Conservation (phyloP, 2,113 vertebrate genomes). For the Hydropotes inermis region DNA sequence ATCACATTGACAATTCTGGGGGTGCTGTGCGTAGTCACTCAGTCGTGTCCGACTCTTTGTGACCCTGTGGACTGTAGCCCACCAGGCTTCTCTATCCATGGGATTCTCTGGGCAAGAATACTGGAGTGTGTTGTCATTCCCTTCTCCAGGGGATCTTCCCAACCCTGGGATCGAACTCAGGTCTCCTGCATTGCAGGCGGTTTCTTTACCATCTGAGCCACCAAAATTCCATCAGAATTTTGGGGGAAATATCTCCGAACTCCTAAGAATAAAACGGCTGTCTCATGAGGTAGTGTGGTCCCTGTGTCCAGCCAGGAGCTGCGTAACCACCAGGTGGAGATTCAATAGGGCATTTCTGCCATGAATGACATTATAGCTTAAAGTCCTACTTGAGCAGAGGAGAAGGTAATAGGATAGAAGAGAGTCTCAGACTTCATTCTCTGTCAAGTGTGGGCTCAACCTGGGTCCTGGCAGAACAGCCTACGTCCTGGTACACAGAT, state of each 20-base stretch:
- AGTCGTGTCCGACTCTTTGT: neutral
- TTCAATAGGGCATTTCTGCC: neutral
- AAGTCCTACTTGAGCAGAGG: neutral
- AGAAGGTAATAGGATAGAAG: neutral
- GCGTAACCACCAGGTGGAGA: neutral
- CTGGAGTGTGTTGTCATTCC: neutral
- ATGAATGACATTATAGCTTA: neutral
- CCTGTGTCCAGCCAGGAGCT: neutral
- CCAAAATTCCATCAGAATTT: neutral
- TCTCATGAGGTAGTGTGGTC: neutral
- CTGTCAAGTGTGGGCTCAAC: no score
- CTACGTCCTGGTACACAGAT: neutral
- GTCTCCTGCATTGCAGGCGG: neutral
- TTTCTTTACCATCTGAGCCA: neutral
- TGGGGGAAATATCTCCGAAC: neutral
- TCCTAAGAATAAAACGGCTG: neutral
- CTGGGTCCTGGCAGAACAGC: neutral
- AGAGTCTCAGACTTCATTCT: neutral
- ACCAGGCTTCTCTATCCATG: neutral
- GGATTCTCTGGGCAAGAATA: neutral
- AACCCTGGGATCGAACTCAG: neutral
- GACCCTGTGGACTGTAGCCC: neutral
- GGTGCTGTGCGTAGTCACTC: neutral
- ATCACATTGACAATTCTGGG: neutral
- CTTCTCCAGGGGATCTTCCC: neutral